Evolutionary conservation across 2,888 invertebrate genomes (phyloP).

Genomic region (Tiliacea citrago): DNA sequence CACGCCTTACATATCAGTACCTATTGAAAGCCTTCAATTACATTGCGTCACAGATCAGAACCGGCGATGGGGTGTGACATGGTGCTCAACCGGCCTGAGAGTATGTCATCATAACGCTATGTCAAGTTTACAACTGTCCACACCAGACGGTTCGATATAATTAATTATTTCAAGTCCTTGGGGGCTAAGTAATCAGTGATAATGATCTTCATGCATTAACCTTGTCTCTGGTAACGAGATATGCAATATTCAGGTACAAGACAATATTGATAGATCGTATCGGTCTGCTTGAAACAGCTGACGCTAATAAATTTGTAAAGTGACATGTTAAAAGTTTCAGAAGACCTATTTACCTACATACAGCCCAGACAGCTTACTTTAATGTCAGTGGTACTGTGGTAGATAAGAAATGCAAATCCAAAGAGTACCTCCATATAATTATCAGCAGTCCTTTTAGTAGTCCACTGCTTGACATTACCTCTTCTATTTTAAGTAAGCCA

Average conservation of each 20-base stretch:
- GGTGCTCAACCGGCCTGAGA: conserved; percentile 42
- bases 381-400: not conserved
- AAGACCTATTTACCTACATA: not conserved
- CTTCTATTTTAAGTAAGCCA: not conserved
- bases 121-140: conserved; percentile 65
- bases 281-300: not conserved
- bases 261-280: conserved; percentile 17
- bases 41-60: conserved; percentile 50
- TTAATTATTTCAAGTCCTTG: conserved; percentile 61
- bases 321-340: not conserved
- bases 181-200: conserved; percentile 37
- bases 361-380: not conserved
- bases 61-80: conserved; percentile 38
- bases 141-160: conserved; percentile 54
- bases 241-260: not conserved
- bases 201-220: conserved; percentile 47
- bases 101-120: conserved; percentile 51
- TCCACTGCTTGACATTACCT: too few relatives aligned
- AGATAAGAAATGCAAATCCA: not conserved
- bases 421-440: not conserved
- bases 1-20: conserved; percentile 38
- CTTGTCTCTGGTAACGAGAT: conserved; percentile 30
- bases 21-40: conserved; percentile 46
- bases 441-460: not conserved
- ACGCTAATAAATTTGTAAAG: not conserved